These are phyloP conservation scores for Chrysomela aeneicollis DNA, from an alignment of 2,888 invertebrate genomes.

Conservation along the genomic window DNA sequence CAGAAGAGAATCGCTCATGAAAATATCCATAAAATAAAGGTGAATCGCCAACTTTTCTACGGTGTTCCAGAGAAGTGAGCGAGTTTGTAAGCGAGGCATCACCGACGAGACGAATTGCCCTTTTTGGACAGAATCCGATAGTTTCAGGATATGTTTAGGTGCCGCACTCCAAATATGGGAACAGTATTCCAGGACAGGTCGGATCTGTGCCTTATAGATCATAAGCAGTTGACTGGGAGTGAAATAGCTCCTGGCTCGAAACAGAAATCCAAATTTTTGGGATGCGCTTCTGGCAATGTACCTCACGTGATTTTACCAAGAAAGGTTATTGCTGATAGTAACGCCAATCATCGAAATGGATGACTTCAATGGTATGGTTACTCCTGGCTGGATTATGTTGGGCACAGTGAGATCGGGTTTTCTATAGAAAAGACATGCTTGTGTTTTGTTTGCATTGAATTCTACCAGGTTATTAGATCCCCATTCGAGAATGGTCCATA, in stretches of 20 bases:
- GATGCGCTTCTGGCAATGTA: neutral
- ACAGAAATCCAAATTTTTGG: constrained; percentile 3
- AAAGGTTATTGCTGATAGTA: constrained; percentile 1
- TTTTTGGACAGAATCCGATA: constrained; percentile 23
- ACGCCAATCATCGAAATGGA: neutral
- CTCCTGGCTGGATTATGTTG: neutral
- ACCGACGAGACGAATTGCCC: constrained; percentile 10
- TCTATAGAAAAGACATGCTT: neutral
- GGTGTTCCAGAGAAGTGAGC: constrained; percentile 15
- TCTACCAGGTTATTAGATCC: constrained; percentile 3
- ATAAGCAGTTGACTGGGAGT: neutral
- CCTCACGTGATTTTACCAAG: constrained; percentile 5
- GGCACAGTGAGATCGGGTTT: constrained; percentile 1
- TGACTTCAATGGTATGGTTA: constrained; percentile 4
- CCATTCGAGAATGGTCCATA: constrained; percentile 13
- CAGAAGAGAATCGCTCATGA: too few species aligned
- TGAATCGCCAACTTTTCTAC: constrained; percentile 21
- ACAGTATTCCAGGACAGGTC: constrained; percentile 26
- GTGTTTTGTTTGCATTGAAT: neutral
- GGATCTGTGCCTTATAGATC: constrained; percentile 18
- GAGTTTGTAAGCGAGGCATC: constrained; percentile 2
- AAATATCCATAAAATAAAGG: constrained; percentile 11
- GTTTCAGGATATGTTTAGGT: constrained; percentile 12
- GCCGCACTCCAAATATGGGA: constrained; percentile 23
- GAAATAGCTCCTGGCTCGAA: neutral